phyloP scores from a whole-genome alignment of 2,113 vertebrate species.

The Oenanthe melanoleuca region DNA sequence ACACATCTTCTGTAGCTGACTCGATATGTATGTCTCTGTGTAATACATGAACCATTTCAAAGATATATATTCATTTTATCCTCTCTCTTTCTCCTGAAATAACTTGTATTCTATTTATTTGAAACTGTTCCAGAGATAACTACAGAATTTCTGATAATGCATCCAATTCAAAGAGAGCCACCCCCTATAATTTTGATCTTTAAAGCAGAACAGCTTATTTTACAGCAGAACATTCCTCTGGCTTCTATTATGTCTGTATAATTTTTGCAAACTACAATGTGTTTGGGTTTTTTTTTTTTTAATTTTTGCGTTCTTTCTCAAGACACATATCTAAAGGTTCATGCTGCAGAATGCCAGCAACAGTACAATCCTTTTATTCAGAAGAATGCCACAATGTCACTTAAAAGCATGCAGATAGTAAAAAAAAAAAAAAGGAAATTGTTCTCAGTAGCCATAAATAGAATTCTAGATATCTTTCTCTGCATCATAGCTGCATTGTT shows the following conservation, averaged over 20 bases:
- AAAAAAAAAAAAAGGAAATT: not conserved
- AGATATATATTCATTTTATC: not conserved
- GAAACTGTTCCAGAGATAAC: not conserved
- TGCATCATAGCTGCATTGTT: not conserved
- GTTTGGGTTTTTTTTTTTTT: not conserved
- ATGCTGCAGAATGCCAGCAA: not conserved
- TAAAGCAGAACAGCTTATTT: not conserved
- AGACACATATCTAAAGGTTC: not conserved
- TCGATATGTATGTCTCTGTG: not conserved
- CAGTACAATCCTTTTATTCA: not conserved
- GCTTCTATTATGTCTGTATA: not conserved
- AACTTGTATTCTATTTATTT: not conserved
- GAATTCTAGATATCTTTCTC: not conserved
- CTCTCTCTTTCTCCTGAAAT: not conserved
- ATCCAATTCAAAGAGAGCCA: not conserved
- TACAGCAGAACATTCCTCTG: not conserved
- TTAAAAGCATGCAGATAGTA: not conserved
- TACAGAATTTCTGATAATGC: not conserved
- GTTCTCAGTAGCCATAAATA: not conserved
- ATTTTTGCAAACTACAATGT: not conserved
- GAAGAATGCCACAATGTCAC: not conserved
- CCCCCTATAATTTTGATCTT: not conserved
- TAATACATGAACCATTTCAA: not conserved
- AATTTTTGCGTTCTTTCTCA: not conserved
- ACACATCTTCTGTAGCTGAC: not conserved